These are phyloP conservation scores for Ceyx margarethae DNA, from an alignment of 2,113 vertebrate genomes.

Conservation along the genomic window DNA sequence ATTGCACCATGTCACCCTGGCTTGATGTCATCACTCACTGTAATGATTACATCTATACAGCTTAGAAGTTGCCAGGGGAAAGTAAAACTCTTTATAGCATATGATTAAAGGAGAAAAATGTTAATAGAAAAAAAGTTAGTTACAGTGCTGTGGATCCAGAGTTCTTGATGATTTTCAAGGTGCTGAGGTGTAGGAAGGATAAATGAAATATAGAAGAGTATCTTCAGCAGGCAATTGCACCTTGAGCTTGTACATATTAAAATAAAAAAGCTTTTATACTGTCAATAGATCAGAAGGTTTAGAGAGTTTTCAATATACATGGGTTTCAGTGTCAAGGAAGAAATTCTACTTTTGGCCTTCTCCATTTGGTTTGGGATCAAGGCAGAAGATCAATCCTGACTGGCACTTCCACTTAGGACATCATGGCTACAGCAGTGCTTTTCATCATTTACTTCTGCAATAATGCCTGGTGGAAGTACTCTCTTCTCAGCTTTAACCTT, in stretches of 20 bases:
- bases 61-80: conserved; percentile 67
- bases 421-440: background rate
- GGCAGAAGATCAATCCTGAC: background rate
- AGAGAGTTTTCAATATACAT: background rate
- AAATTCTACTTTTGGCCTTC: background rate
- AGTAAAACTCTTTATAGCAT: conserved; percentile 59
- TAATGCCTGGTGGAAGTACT: background rate
- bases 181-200: background rate
- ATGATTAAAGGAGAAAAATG: conserved; percentile 59
- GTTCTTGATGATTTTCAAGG: conserved; percentile 22
- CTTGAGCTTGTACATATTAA: background rate
- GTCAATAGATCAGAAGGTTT: background rate
- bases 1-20: conserved; percentile 57
- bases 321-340: background rate
- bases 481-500: background rate
- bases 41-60: conserved; percentile 64
- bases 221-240: background rate
- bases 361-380: background rate
- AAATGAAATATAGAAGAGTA: background rate
- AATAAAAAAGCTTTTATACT: background rate
- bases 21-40: conserved; percentile 71
- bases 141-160: conserved; percentile 4
- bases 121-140: conserved; percentile 37
- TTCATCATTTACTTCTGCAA: background rate
- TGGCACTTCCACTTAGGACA: background rate